Evolutionary conservation across 2,797 vertebrate species (phyloP).

Genomic region (Allobates femoralis): DNA sequence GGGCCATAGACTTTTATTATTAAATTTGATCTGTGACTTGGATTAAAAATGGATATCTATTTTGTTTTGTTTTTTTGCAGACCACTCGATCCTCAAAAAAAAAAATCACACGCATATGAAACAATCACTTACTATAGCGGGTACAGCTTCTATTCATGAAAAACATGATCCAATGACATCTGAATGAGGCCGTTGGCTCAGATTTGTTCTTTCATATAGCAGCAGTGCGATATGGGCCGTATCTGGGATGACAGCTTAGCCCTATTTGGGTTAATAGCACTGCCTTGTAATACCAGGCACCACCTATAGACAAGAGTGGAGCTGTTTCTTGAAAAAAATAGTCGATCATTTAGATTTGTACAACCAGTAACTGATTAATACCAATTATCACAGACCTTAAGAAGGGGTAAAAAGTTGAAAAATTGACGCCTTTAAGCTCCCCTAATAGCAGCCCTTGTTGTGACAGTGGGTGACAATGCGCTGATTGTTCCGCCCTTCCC

Average conservation of each 20-base stretch:
- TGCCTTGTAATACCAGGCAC: background rate
- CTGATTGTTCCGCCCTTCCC: constrained; percentile 21
- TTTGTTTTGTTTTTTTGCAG: too few relatives aligned
- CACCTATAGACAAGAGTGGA: background rate
- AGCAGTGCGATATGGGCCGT: background rate
- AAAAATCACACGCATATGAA: too few relatives aligned
- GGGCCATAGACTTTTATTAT: too few relatives aligned
- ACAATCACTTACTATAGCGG: too few relatives aligned
- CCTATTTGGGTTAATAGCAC: background rate
- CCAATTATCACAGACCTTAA: background rate
- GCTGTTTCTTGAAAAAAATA: background rate
- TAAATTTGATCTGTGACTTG: too few relatives aligned
- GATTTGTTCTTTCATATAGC: too few relatives aligned
- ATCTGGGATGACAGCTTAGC: background rate
- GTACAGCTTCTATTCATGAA: too few relatives aligned
- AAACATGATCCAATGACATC: too few relatives aligned
- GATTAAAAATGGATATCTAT: too few relatives aligned
- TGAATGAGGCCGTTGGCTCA: too few relatives aligned
- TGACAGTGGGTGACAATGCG: constrained; percentile 17
- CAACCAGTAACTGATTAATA: background rate
- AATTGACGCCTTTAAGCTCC: background rate
- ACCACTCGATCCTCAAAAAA: too few relatives aligned
- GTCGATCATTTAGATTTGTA: background rate
- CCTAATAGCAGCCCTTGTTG: background rate
- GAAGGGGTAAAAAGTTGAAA: background rate